A percentile compares a stretch with the other conserved stretches of the same genome.
phyloP scores from a whole-genome alignment of 2,888 invertebrate species.

The Teinopalpus imperialis region DNA sequence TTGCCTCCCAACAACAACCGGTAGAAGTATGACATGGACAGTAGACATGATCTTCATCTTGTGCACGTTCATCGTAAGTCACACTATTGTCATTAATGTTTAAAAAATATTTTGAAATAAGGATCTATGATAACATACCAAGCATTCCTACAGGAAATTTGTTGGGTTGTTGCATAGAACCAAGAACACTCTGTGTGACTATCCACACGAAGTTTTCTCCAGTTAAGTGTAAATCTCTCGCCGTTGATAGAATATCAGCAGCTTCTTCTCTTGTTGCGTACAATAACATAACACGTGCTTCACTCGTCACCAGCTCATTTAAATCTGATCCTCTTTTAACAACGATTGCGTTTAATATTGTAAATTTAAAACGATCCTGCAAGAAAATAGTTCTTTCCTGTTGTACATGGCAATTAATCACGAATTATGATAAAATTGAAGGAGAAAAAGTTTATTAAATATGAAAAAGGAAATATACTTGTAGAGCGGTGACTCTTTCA shows the following conservation, averaged over 20 bases:
- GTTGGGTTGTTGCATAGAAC: constrained; percentile 85
- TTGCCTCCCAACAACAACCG: too few species aligned
- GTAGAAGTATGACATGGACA: too few species aligned
- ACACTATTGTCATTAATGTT: too few species aligned
- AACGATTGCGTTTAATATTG: constrained; percentile 92
- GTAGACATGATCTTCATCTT: too few species aligned
- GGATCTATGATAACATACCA: constrained; percentile 80
- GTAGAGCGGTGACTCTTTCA: constrained; percentile 92
- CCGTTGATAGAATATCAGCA: constrained; percentile 89
- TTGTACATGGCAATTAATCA: too few species aligned
- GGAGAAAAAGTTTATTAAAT: neutral
- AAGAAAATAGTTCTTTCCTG: constrained; percentile 20
- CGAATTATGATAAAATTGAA: too few species aligned
- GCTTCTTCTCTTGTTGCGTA: constrained; percentile 96
- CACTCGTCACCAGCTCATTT: constrained; percentile 91
- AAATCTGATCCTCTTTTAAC: constrained; percentile 90
- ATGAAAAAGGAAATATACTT: constrained; percentile 76
- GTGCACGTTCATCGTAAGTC: too few species aligned
- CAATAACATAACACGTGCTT: constrained; percentile 95
- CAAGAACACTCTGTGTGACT: constrained; percentile 96
- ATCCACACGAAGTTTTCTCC: constrained; percentile 98
- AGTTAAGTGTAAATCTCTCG: constrained; percentile 88
- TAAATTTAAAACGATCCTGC: constrained; percentile 84
- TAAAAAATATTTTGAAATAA: too few species aligned
- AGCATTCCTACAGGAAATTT: constrained; percentile 96